phyloP scores from a whole-genome alignment of 2,113 vertebrate genomes.

The Chascanopsetta lugubris region DNA sequence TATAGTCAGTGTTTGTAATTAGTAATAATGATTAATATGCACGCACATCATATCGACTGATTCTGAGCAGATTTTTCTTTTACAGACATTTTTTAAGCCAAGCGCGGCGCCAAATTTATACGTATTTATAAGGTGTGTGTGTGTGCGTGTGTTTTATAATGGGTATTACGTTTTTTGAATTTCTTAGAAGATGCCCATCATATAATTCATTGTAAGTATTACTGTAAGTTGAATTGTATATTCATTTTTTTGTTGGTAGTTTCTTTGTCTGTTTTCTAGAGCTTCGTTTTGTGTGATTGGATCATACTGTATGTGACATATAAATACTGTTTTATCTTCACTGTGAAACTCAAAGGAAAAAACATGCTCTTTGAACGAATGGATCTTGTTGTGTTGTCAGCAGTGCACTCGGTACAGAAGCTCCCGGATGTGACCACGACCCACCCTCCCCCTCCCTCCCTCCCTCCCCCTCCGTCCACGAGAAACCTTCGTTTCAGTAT shows the following conservation, averaged over 20 bases:
- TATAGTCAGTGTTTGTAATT: slow-evolving; percentile 68
- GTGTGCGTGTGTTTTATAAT: slow-evolving; percentile 60
- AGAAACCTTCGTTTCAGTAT: slow-evolving; percentile 47
- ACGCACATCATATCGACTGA: slow-evolving; percentile 51
- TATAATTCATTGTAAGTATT: slow-evolving; percentile 78
- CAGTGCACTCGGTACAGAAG: slow-evolving; percentile 55
- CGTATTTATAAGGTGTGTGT: slow-evolving; percentile 74
- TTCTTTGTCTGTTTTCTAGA: slow-evolving; percentile 57
- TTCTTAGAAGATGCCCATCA: slow-evolving; percentile 59
- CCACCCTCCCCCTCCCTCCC: no score
- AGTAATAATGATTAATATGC: slow-evolving; percentile 63
- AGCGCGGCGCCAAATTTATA: slow-evolving; percentile 68
- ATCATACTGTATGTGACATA: slow-evolving; percentile 56
- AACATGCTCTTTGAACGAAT: slow-evolving; percentile 43
- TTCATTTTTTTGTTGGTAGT: slow-evolving; percentile 63
- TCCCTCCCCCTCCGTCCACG: slow-evolving; percentile 27
- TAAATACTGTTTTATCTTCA: slow-evolving; percentile 71
- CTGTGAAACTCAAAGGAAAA: slow-evolving; percentile 74
- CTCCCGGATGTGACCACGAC: slow-evolving; percentile 37
- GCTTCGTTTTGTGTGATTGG: slow-evolving; percentile 51
- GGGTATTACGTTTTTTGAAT: slow-evolving; percentile 59
- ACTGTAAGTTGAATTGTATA: slow-evolving; percentile 76
- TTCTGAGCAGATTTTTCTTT: slow-evolving; percentile 48
- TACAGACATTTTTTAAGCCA: slow-evolving; percentile 62
- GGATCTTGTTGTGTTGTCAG: slow-evolving; percentile 41